Conservation (phyloP, 2,797 vertebrate species). For the Dermochelys coriacea region DNA sequence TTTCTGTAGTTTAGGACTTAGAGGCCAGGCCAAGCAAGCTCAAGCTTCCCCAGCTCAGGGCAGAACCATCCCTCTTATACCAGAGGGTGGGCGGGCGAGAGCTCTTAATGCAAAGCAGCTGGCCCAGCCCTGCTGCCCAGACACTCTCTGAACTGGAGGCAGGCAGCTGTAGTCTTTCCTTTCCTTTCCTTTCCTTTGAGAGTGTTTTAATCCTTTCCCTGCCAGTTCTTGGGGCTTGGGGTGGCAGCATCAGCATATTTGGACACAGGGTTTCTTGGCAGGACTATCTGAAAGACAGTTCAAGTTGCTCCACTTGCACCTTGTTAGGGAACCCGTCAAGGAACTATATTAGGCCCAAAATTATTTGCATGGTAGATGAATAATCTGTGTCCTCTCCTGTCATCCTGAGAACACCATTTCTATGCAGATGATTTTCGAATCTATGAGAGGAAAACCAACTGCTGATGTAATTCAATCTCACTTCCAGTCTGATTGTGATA, state of each 20-base stretch:
- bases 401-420: not conserved
- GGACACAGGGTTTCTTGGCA: rapidly evolving
- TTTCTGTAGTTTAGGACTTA: not conserved
- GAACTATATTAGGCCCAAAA: too few relatives aligned
- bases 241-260: too few relatives aligned
- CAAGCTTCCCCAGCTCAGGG: not conserved
- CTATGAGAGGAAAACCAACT: not conserved
- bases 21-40: not conserved
- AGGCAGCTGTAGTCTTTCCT: not conserved
- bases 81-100: too few relatives aligned
- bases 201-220: not conserved
- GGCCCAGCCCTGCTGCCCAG: not conserved
- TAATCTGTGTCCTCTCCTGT: not conserved
- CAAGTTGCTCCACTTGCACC: not conserved
- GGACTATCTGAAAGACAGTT: not conserved
- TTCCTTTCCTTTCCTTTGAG: not conserved
- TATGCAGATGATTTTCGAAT: not conserved
- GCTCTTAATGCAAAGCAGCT: not conserved
- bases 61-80: not conserved
- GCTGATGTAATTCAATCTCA: constrained; percentile 32
- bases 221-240: too few relatives aligned
- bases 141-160: not conserved
- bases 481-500: not conserved
- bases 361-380: rapidly evolving
- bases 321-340: not conserved